Evolutionary conservation across 2,797 vertebrate genomes (phyloP).

Genomic region (Sus cebifrons): DNA sequence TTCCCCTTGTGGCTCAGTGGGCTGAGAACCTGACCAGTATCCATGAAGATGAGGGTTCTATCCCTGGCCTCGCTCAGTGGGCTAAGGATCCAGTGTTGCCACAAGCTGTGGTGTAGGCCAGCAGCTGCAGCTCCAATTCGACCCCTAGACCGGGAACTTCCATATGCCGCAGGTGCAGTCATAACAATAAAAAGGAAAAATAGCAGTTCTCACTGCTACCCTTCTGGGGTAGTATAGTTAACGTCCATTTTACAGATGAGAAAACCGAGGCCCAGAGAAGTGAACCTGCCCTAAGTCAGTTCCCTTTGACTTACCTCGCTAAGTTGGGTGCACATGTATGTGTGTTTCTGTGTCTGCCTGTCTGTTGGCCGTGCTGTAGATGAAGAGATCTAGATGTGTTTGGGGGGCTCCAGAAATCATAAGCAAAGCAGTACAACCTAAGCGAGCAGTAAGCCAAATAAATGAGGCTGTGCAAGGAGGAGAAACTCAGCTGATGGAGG

Average conservation of each 20-base stretch:
- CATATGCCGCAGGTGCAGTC: too few relatives aligned
- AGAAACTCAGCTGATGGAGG: background rate
- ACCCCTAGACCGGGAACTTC: too few relatives aligned
- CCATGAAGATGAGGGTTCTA: too few relatives aligned
- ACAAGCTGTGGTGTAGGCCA: too few relatives aligned
- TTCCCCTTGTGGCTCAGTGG: too few relatives aligned
- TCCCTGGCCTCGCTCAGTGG: too few relatives aligned
- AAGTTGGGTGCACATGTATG: background rate
- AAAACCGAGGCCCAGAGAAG: constrained; percentile 10
- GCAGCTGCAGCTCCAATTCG: too few relatives aligned
- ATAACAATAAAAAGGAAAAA: background rate
- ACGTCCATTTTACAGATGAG: constrained; percentile 41
- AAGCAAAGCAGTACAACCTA: constrained; percentile 32
- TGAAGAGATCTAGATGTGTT: background rate
- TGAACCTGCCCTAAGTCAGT: background rate
- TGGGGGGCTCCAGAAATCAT: background rate
- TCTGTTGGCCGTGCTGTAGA: background rate
- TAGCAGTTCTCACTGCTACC: background rate
- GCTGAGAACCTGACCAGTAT: too few relatives aligned
- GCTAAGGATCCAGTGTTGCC: too few relatives aligned
- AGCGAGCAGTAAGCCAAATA: background rate
- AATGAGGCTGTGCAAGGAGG: background rate
- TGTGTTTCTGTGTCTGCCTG: background rate
- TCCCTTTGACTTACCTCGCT: background rate
- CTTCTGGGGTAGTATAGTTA: background rate